Evolutionary conservation across 1,140 invertebrate species (phyloP), one percentile per base, ranked within the genome.

Genomic region (Caerostris extrusa): DNA sequence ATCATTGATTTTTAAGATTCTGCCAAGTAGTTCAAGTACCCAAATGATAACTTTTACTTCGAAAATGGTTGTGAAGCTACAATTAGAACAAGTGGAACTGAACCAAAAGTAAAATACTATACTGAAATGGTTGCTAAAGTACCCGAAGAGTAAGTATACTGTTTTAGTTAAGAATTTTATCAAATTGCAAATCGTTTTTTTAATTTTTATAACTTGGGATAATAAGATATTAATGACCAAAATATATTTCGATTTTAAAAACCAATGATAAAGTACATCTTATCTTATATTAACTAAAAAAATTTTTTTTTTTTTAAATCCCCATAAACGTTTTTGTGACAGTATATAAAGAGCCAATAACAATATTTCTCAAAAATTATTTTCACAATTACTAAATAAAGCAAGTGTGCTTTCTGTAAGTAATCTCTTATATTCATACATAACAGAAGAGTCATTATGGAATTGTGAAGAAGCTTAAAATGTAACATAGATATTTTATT

Each of bases 61-160:
- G 96, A 97, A 83, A 99, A 98, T 96, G 98, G 98, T 3, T 97
- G 98, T 94, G 97, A 98, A 8, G 97, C 98, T 0, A 99, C 98
- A 0, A 96, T 99, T 8, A 97, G 99, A 94, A 99, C 99, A 0
- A 99, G 98, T 96, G 99, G 99, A 34, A 99, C 99, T 0, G 99
- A 99, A 96, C 99, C 99, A 19, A 99, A 99, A 96, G 97, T 99
- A 92, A 99, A 99, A 96, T 99, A 99, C 96, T 99, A 99, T 96
- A 98, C 98, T 1, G 99, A 99, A 96, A 96, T 99, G 77, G 97
- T 98, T 95, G 97, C 97, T 95, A 95, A 95, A 57, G 86, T 57
- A 55, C 19, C 77, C 34, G 71, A 90, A 61, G 19, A 71, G 90
- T 95, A 94, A 90, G 93, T 94, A 60, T 91, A 53, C 12, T 19